Conservation (phyloP, 2,113 vertebrate species). For the Tangachromis dhanisi region DNA sequence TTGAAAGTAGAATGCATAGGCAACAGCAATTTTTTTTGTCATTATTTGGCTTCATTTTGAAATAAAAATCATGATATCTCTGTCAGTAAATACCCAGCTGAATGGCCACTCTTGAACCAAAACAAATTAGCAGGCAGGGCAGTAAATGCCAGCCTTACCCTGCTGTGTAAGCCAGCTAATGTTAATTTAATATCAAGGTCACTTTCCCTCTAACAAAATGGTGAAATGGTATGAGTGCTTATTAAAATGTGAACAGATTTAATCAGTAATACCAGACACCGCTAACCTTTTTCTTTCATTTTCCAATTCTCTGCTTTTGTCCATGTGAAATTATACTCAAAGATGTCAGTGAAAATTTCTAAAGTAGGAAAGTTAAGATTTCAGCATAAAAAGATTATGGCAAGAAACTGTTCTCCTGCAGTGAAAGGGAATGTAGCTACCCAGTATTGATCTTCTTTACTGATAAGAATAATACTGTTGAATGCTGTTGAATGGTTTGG, state of each 20-base stretch:
- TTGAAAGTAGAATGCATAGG: not conserved
- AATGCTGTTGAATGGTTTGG: not conserved
- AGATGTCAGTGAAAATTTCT: not conserved
- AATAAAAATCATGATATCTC: not conserved
- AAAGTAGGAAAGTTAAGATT: not conserved
- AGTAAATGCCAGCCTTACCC: not conserved
- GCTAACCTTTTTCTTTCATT: not conserved
- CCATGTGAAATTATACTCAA: not conserved
- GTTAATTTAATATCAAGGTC: not conserved
- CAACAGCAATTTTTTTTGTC: not conserved
- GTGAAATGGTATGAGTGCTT: not conserved
- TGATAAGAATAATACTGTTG: not conserved
- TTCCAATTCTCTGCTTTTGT: not conserved
- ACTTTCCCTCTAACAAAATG: not conserved
- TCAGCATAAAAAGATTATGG: not conserved
- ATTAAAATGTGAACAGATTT: constrained; percentile 3
- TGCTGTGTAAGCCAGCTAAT: not conserved
- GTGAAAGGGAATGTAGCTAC: not conserved
- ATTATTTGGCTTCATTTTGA: not conserved
- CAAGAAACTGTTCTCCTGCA: not conserved
- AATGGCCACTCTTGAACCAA: not conserved
- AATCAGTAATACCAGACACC: not conserved
- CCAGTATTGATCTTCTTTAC: not conserved
- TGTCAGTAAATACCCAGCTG: not conserved
- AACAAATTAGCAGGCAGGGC: not conserved